Evolutionary conservation across 2,113 vertebrate genomes (phyloP), one percentile per base, ranked within the genome.

Genomic region (Hippocampus mohnikei): DNA sequence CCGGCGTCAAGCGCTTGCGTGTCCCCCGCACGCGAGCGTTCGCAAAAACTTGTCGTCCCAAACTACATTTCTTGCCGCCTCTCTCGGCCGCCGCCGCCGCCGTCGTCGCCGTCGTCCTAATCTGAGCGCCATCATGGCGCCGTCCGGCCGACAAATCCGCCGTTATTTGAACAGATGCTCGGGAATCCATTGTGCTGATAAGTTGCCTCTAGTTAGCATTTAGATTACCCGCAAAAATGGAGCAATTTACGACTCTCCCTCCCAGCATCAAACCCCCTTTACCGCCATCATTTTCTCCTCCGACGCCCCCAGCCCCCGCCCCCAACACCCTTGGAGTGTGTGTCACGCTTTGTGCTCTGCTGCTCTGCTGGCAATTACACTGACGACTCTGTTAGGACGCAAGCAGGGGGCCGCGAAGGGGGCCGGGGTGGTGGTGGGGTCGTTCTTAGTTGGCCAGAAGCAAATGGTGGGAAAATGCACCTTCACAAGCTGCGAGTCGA

Each of bases 161-260:
- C 95, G 97, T 98, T 98, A 98, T 98, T 98, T 98, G 95, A 98
- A 95, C 97, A 98, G 96, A 98, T 98, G 97, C 96, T 98, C 93
- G 94, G 95, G 97, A 98, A 98, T 99, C 97, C 96, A 98, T 99
- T 99, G 95, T 97, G 96, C 95, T 99, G 97, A 99, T 99, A 98
- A 99, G 96, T 99, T 98, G 96, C 95, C 96, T 97, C 97, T 99
- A 98, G 97, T 99, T 99, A 98, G 97, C 97, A 99, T 99, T 99
- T 99, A 99, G 96, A 99, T 99, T 98, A 99, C 96, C 96, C 97
- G 95, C 96, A 97, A 98, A 98, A 99, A 98, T 98, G 94, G 95
- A 97, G 97, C 96, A 98, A 98, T 99, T 99, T 98, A 99, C 95
- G 98, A 95, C 95, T 95, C 95, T 97, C 95, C 95, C 96, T 96